These are phyloP conservation scores for Sweltsa coloradensis DNA, from an alignment of 1,140 invertebrate species.

Conservation along the genomic window DNA sequence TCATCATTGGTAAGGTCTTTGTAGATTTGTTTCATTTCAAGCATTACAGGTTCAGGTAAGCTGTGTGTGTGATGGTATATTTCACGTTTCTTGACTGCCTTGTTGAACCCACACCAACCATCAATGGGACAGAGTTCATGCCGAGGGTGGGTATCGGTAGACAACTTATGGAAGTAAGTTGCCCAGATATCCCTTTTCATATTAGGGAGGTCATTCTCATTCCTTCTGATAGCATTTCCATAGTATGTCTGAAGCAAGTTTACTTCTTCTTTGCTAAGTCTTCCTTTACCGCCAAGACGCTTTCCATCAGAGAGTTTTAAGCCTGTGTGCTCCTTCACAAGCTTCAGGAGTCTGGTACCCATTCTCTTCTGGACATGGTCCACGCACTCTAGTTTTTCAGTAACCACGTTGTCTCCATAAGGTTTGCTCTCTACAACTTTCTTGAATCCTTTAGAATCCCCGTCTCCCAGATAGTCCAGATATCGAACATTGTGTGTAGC, in stretches of 20 bases:
- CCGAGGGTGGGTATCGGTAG: constrained; percentile 15
- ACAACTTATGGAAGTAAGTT: constrained; percentile 13
- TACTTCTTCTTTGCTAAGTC: constrained; percentile 11
- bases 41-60: constrained; percentile 11
- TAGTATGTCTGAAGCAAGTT: constrained; percentile 16
- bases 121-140: constrained; percentile 21
- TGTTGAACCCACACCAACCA: constrained; percentile 23
- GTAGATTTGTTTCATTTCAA: constrained; percentile 13
- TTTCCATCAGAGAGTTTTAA: constrained; percentile 5
- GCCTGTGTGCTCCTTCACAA: neutral
- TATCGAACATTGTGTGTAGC: constrained; percentile 13
- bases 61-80: constrained; percentile 8
- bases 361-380: constrained; percentile 16
- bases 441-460: constrained; percentile 14
- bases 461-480: constrained; percentile 16
- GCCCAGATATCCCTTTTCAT: constrained; percentile 17
- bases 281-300: constrained; percentile 8
- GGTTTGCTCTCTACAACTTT: constrained; percentile 10
- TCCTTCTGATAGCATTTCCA: constrained; percentile 15
- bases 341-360: constrained; percentile 5
- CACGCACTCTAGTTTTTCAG: constrained; percentile 16
- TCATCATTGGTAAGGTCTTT: constrained; percentile 9
- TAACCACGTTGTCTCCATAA: constrained; percentile 13
- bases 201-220: constrained; percentile 8
- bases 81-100: constrained; percentile 15